phyloP scores from a whole-genome alignment of 2,113 vertebrate species.

The Oryctolagus cuniculus region DNA sequence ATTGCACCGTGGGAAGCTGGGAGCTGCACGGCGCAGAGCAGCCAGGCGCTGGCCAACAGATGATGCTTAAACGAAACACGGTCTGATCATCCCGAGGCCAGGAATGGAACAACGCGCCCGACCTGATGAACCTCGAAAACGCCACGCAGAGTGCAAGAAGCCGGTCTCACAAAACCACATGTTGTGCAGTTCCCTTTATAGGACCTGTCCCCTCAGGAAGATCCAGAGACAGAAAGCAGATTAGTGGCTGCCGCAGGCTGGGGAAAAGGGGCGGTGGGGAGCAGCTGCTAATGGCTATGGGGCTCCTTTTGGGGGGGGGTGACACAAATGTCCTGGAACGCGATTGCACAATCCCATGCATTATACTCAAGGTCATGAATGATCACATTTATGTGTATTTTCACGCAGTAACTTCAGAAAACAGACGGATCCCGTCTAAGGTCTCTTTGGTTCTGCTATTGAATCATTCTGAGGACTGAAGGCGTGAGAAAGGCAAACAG shows the following conservation, averaged over 20 bases:
- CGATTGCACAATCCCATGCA: not conserved
- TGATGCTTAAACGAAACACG: too few species aligned
- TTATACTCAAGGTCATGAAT: not conserved
- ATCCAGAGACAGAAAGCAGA: not conserved
- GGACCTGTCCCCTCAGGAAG: not conserved
- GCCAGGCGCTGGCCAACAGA: too few species aligned
- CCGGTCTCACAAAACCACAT: not conserved
- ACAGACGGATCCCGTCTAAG: not conserved
- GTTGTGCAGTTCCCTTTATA: not conserved
- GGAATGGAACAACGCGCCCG: not conserved
- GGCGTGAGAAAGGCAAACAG: conserved; percentile 12
- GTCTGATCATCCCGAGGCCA: not conserved
- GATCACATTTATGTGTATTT: not conserved
- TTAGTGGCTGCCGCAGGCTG: not conserved
- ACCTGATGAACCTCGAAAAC: not conserved
- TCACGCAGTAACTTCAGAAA: not conserved
- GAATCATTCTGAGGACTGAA: not conserved
- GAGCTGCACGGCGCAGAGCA: too few species aligned
- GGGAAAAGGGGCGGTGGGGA: too few species aligned
- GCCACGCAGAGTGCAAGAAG: not conserved
- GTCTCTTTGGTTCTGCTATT: not conserved
- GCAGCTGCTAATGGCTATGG: not conserved
- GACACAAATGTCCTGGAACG: not conserved
- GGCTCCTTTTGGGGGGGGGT: not conserved
- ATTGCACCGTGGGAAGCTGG: too few species aligned